These are phyloP conservation scores for Paedocypris micromegethes DNA, from an alignment of 2,797 vertebrate species.

Conservation along the genomic window DNA sequence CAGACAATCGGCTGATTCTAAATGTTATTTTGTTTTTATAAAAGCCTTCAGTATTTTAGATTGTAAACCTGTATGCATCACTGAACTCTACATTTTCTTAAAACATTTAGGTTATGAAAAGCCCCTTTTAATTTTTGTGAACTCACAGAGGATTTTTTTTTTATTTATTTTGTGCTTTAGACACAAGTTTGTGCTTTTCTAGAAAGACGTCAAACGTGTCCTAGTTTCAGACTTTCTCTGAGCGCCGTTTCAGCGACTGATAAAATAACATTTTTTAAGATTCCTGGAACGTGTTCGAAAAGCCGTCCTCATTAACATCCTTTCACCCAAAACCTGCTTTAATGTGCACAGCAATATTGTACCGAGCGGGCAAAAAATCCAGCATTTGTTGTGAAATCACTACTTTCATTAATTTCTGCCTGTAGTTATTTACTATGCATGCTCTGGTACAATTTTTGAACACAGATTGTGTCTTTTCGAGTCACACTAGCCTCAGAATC, in stretches of 20 bases:
- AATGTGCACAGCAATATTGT: constrained; percentile 6
- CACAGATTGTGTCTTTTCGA: neutral
- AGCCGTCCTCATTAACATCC: constrained; percentile 18
- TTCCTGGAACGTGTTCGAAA: constrained; percentile 8
- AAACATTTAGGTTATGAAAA: neutral
- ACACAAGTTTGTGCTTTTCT: constrained; percentile 17
- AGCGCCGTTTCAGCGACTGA: constrained; percentile 8
- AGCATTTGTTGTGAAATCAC: constrained; percentile 9
- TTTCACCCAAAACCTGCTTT: neutral
- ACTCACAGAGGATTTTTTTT: constrained; percentile 9
- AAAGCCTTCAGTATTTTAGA: no score
- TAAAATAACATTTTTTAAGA: constrained; percentile 8
- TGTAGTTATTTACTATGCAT: constrained; percentile 10
- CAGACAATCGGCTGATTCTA: no score
- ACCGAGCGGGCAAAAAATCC: neutral
- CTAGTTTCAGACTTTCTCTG: constrained; percentile 26
- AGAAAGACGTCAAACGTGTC: constrained; percentile 25
- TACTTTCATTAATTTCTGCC: constrained; percentile 2
- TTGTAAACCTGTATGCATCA: no score
- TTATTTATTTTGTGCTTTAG: constrained; percentile 8
- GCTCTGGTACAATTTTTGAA: constrained; percentile 18
- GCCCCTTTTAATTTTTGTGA: neutral
- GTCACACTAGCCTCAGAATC: constrained; percentile 1
- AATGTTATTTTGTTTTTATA: no score
- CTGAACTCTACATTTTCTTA: no score